Conservation (phyloP, 2,113 vertebrate genomes). For the Albula glossodonta region DNA sequence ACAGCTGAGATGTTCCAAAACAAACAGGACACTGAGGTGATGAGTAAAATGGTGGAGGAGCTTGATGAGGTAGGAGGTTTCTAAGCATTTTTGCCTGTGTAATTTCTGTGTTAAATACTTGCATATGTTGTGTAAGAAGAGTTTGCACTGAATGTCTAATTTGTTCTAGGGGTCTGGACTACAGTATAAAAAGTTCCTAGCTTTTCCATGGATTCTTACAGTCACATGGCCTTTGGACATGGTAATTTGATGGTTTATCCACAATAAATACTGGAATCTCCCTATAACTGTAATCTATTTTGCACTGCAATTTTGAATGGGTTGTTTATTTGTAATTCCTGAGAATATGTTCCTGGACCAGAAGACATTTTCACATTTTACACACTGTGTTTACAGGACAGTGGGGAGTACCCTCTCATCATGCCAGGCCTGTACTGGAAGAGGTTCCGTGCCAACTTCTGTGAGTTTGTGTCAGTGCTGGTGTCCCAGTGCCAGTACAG, state of each 20-base stretch:
- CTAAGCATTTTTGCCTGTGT: neutral
- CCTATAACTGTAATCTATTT: neutral
- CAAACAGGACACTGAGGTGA: constrained; percentile 72
- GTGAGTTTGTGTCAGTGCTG: constrained; percentile 83
- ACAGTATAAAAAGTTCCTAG: constrained; percentile 90
- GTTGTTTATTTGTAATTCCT: neutral
- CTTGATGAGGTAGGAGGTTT: constrained; percentile 77
- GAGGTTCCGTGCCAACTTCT: constrained; percentile 84
- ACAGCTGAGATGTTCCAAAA: constrained; percentile 89
- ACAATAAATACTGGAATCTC: neutral
- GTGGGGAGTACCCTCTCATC: constrained; percentile 80
- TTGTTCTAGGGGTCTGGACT: constrained; percentile 74
- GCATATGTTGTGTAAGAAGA: neutral
- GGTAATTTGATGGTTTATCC: constrained; percentile 58
- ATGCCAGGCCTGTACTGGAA: constrained; percentile 81
- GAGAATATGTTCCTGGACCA: neutral
- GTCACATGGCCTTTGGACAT: constrained; percentile 86
- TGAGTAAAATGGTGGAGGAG: constrained; percentile 85
- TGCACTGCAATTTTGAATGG: neutral
- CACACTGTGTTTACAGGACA: constrained; percentile 64
- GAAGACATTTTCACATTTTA: neutral
- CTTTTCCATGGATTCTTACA: constrained; percentile 90
- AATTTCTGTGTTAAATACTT: neutral
- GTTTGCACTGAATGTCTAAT: neutral
- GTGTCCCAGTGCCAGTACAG: constrained; percentile 81